Conservation (phyloP, 2,888 invertebrate species). For the Meghimatium bilineatum region DNA sequence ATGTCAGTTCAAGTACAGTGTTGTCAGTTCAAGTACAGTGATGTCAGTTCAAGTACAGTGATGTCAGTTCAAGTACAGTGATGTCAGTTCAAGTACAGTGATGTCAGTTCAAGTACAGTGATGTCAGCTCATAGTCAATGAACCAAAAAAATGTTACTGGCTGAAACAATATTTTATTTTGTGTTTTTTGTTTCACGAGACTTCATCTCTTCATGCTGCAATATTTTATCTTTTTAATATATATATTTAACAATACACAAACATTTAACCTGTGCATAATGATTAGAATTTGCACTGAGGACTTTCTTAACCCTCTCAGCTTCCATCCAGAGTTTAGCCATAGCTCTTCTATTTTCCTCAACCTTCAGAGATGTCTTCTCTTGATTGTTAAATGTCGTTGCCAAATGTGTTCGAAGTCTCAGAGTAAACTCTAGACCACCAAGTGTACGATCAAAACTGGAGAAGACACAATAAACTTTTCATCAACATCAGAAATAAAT, state of each 20-base stretch:
- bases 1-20: too few species aligned
- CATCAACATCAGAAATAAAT: not conserved
- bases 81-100: too few species aligned
- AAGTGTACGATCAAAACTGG: conserved; percentile 86
- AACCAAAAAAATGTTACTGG: too few species aligned
- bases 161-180: too few species aligned
- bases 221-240: too few species aligned
- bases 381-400: conserved; percentile 89
- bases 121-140: too few species aligned
- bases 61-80: too few species aligned
- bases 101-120: too few species aligned
- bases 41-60: too few species aligned
- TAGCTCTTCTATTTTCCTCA: conserved; percentile 87
- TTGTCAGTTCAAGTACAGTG: too few species aligned
- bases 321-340: conserved; percentile 97
- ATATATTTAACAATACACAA: not conserved
- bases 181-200: too few species aligned
- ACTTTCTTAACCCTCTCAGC: conserved; percentile 97
- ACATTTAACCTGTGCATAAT: conserved; percentile 85
- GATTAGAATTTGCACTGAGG: conserved; percentile 95
- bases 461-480: not conserved
- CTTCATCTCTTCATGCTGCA: too few species aligned
- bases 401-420: conserved; percentile 91
- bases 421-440: conserved; percentile 96
- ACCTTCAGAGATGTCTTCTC: conserved; percentile 94